Conservation (phyloP, 2,113 vertebrate genomes). For the Halcyon malimbica region DNA sequence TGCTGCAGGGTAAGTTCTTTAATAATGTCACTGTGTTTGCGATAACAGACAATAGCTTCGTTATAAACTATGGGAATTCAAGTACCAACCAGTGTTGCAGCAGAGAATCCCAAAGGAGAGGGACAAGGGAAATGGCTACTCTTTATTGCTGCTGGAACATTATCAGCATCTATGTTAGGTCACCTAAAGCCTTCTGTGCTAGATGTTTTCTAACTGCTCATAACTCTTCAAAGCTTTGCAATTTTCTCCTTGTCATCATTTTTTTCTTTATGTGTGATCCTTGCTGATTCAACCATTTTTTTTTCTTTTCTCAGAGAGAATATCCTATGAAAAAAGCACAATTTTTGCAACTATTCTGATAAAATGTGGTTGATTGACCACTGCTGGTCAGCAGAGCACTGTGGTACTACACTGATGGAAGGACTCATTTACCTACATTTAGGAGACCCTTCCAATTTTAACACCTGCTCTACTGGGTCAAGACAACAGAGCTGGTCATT, state of each 20-base stretch:
- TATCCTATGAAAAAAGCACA: background rate
- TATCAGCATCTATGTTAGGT: conserved; percentile 11
- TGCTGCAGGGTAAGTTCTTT: conserved; percentile 47
- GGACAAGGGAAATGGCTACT: background rate
- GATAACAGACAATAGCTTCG: conserved; percentile 54
- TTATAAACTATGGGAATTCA: conserved; percentile 34
- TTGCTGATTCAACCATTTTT: background rate
- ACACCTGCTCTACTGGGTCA: background rate
- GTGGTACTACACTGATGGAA: background rate
- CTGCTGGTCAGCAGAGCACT: background rate
- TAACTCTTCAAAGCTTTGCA: conserved; percentile 40
- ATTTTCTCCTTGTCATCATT: conserved; percentile 48
- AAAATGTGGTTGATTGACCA: background rate
- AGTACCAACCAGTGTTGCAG: conserved; percentile 4
- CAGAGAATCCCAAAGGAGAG: conserved; percentile 2
- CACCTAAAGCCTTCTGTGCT: background rate
- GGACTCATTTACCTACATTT: background rate
- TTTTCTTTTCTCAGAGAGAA: background rate
- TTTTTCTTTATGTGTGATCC: conserved; percentile 11
- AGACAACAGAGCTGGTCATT: background rate
- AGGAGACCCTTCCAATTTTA: background rate
- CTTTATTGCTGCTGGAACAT: conserved; percentile 33
- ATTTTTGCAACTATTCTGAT: background rate
- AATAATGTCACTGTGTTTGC: conserved; percentile 47
- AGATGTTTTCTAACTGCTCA: background rate